Percentiles rank a stretch among this genome's conserved stretches.
Conservation (phyloP, 2,797 vertebrate species). For the Lepilemur ruficaudatus region DNA sequence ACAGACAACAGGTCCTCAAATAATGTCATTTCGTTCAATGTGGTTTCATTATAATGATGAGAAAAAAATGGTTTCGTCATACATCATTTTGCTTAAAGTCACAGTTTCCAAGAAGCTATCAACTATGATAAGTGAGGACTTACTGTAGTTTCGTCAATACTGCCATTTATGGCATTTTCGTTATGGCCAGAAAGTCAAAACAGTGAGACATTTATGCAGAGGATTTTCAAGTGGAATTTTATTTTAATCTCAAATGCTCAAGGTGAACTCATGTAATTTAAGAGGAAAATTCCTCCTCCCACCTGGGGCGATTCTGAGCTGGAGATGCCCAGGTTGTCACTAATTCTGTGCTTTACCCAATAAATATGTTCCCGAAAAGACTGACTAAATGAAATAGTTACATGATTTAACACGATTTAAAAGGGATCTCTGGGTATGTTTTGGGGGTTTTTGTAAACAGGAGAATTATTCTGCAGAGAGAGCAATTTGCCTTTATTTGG, state of each 20-base stretch:
- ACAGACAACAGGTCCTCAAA: not conserved
- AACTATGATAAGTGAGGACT: not conserved
- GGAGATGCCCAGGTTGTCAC: not conserved
- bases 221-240: not conserved
- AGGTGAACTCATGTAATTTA: not conserved
- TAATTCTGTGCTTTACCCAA: not conserved
- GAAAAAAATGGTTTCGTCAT: not conserved
- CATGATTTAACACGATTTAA: not conserved
- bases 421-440: not conserved
- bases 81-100: not conserved
- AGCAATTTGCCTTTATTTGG: not conserved
- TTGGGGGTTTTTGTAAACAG: not conserved
- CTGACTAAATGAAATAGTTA: not conserved
- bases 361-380: not conserved
- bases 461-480: not conserved
- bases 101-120: not conserved
- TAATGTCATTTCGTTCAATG: not conserved
- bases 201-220: not conserved
- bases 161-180: not conserved
- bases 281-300: not conserved
- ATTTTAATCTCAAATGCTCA: not conserved
- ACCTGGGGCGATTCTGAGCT: not conserved
- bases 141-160: not conserved
- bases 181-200: not conserved
- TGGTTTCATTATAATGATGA: not conserved